Base-by-base conservation (phyloP, 2,888 invertebrate species). In the Microctonus hyperodae region DNA sequence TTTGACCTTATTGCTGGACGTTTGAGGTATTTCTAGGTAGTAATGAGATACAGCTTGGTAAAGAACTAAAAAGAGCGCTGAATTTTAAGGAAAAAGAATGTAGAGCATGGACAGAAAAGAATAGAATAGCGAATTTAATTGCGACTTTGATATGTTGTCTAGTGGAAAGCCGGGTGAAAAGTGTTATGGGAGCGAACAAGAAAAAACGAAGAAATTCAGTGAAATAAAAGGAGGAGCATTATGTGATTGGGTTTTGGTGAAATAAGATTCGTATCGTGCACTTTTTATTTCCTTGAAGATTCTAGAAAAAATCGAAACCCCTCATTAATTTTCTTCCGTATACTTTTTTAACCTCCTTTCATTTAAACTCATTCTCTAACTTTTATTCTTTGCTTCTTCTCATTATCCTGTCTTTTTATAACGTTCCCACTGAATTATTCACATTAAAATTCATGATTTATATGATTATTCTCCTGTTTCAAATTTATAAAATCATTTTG, bases 201-300 rank as follows among this genome's bases (percentile, higher is more conserved):
- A 53, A 59, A 59, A 25, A 50, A 44, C n/a, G n/a, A 25, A 35
- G 51, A 23, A 57, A 33, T 20, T 37, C n/a, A 2, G 33, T n/a
- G 13, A 37, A 50, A 44, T 48, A 61, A 25, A 31, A 20, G 56
- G 11, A 22, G 9, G 44, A 25, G 44, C 20, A 9, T 23, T 20
- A 23, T 35, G 44, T 61, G 55, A 66, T 61, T 66, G 61, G 65
- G 22, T 35, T 13, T 28, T 48, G 28, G 25, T 40, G 33, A 44
- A 35, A 66, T 56, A 66, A 57, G 61, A 66, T 56, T 66, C 61
- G 37, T 61, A 28, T 57, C 56, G 56, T 66, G 66, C 61, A 61
- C 25, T 48, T 56, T 48, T 57, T 61, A 66, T 56, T 56, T 28
- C 11, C 13, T 25, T 37, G 33, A 25, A 35, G 50, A n/a, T 31